Conservation (phyloP, 2,797 vertebrate species). For the Caiman crocodilus region DNA sequence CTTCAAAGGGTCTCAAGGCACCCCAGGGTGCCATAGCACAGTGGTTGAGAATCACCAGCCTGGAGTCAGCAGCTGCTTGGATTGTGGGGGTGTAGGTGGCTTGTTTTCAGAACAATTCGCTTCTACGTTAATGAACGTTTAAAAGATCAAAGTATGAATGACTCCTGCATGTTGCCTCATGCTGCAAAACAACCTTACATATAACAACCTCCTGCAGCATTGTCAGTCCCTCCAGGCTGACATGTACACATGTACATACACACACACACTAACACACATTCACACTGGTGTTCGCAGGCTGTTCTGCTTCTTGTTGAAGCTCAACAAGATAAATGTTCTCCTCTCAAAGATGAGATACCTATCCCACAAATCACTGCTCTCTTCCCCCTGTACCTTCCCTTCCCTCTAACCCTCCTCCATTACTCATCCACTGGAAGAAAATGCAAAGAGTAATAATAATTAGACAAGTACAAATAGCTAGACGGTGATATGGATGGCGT, state of each 20-base stretch:
- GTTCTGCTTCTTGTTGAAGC: slow-evolving; percentile 75
- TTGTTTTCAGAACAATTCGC: neutral
- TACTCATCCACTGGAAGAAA: slow-evolving; percentile 92
- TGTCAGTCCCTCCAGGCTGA: neutral
- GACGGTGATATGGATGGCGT: slow-evolving; percentile 82
- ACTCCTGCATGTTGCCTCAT: neutral
- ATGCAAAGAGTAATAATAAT: slow-evolving; percentile 92
- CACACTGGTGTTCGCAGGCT: slow-evolving; percentile 80
- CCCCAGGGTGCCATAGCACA: no score
- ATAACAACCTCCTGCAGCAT: neutral
- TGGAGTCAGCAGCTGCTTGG: neutral
- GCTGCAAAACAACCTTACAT: neutral
- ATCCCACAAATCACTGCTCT: slow-evolving; percentile 91
- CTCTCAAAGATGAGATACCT: slow-evolving; percentile 90
- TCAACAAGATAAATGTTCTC: slow-evolving; percentile 91
- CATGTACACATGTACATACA: neutral
- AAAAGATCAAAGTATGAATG: neutral
- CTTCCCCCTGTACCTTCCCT: slow-evolving; percentile 83
- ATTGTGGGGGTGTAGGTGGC: accelerated
- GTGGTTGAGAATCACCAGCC: no score
- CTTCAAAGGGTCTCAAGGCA: no score
- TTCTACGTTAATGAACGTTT: neutral
- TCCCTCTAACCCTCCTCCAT: slow-evolving; percentile 86
- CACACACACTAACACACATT: accelerated
- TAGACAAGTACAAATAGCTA: slow-evolving; percentile 95